These are phyloP conservation scores for Diglossa cyanea DNA, from an alignment of 2,797 vertebrate genomes.

Conservation along the genomic window DNA sequence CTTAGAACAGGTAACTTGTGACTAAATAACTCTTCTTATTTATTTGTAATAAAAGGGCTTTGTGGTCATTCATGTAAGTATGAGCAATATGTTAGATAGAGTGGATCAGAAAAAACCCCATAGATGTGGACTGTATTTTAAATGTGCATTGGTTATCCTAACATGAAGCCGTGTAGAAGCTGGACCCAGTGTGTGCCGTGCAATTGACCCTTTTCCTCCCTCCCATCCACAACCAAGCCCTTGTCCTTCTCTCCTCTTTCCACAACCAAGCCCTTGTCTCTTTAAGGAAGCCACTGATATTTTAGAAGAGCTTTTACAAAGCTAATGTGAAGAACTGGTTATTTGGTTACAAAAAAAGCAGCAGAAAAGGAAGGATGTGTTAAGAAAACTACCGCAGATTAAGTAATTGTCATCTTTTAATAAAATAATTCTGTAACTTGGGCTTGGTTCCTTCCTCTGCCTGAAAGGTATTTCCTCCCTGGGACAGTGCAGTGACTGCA, in stretches of 20 bases:
- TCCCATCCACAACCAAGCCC: not conserved
- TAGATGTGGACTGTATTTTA: not conserved
- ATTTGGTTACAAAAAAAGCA: slow-evolving; percentile 50
- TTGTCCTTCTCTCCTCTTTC: too few relatives aligned
- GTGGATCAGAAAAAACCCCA: not conserved
- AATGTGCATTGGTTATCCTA: accelerated
- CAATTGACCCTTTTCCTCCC: accelerated
- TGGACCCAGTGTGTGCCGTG: not conserved
- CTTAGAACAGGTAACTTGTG: not conserved
- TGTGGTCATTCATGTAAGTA: not conserved
- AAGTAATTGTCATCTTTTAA: slow-evolving; percentile 56
- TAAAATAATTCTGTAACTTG: slow-evolving; percentile 53
- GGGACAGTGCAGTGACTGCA: not conserved
- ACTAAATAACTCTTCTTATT: not conserved
- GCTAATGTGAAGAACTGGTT: not conserved
- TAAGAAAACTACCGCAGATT: slow-evolving; percentile 37
- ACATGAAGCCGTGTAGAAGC: not conserved
- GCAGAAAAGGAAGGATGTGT: slow-evolving; percentile 66
- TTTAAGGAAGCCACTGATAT: not conserved
- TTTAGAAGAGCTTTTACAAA: not conserved
- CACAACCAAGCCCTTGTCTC: not conserved
- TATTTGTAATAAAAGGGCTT: not conserved
- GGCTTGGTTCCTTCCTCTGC: slow-evolving; percentile 61
- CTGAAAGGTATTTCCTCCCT: slow-evolving; percentile 65
- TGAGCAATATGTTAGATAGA: not conserved